Evolutionary conservation across 2,888 invertebrate species (phyloP).

Genomic region (Deilephila porcellus): DNA sequence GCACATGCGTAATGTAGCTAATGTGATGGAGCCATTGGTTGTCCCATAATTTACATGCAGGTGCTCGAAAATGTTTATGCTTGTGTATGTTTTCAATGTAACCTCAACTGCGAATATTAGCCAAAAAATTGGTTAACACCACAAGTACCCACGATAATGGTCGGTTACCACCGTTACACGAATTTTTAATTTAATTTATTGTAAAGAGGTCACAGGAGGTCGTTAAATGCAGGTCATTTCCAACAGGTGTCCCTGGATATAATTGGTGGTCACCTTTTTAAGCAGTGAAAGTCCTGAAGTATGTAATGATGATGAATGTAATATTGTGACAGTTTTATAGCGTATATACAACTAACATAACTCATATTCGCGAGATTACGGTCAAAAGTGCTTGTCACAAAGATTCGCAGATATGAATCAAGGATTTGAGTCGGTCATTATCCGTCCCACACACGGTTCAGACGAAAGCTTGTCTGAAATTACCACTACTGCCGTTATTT

Average conservation of each 20-base stretch:
- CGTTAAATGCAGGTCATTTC: too few species aligned
- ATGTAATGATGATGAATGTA: too few species aligned
- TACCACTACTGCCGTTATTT: constrained; percentile 40
- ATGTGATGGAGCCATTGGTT: neutral
- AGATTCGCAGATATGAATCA: neutral
- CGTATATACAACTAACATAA: neutral
- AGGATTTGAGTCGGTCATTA: constrained; percentile 6
- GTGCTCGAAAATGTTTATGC: neutral
- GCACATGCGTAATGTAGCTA: neutral
- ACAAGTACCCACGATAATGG: too few species aligned
- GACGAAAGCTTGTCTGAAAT: constrained; percentile 44
- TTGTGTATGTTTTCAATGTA: neutral
- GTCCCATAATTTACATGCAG: neutral
- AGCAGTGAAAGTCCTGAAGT: too few species aligned
- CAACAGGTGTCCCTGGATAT: too few species aligned
- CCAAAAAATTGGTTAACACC: too few species aligned
- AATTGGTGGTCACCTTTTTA: too few species aligned
- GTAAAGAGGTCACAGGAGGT: too few species aligned
- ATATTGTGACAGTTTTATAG: neutral
- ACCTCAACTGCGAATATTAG: too few species aligned
- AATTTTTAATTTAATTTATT: too few species aligned
- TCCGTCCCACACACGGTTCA: constrained; percentile 28
- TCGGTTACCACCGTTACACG: too few species aligned
- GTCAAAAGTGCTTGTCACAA: neutral
- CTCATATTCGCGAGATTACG: neutral